phyloP scores from a whole-genome alignment of 1,140 invertebrate species.

The Diprion similis region DNA sequence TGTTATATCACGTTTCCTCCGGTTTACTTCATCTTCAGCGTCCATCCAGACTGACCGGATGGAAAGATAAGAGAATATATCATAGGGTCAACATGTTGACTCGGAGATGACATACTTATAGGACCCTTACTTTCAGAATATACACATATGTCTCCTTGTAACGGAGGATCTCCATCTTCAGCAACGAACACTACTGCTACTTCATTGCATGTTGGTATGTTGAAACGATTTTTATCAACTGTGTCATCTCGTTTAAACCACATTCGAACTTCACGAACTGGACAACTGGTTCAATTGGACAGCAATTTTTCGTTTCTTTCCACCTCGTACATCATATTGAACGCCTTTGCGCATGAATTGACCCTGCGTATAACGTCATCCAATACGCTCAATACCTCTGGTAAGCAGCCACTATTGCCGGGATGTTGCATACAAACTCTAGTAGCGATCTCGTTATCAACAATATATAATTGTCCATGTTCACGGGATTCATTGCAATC shows the following conservation, averaged over 20 bases:
- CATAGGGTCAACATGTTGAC: too few species aligned
- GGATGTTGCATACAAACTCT: neutral
- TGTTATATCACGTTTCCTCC: slow-evolving; percentile 17
- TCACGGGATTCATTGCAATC: neutral
- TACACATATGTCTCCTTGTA: neutral
- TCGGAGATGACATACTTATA: neutral
- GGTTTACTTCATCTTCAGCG: slow-evolving; percentile 12
- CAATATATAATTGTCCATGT: neutral
- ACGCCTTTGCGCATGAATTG: neutral
- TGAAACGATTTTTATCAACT: too few species aligned
- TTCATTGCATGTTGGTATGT: too few species aligned
- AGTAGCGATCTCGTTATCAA: neutral
- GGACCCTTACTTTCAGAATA: neutral
- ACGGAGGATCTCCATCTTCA: too few species aligned
- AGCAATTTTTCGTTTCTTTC: neutral
- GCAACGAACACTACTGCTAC: too few species aligned
- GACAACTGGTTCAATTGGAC: neutral
- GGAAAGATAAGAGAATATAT: neutral
- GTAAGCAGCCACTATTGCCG: neutral
- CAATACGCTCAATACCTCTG: neutral
- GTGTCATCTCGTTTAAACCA: neutral
- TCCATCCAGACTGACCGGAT: slow-evolving; percentile 6
- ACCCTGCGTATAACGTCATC: neutral
- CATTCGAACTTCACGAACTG: neutral
- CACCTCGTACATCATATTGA: too few species aligned